Base-by-base conservation (phyloP, 1,140 invertebrate species). In the Spodoptera litura region DNA sequence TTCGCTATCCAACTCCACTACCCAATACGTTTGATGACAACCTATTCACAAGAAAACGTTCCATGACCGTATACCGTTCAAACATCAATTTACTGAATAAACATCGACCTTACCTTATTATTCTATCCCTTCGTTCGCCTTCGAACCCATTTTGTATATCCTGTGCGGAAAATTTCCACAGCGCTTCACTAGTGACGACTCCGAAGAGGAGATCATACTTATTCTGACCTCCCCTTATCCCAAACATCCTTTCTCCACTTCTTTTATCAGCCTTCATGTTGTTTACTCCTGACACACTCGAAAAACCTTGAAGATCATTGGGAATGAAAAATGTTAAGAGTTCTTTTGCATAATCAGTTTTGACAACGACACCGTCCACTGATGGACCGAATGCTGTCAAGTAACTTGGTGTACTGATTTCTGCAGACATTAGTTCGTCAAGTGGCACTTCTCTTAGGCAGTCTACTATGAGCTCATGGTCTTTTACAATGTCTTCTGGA, bases 121-220 rank as follows among this genome's bases (percentile, higher is more conserved):
- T 98, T 91, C 97, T 97, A 91, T 99, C 98, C 80, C 99, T 96
- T 78, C 98, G 95, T 79, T 98, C 97, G 66, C 97, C 97, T 86
- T 98, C 98, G 88, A 99, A 98, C n/a, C 99, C 99, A 79, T 96
- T 96, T 85, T 97, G 96, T 56, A 99, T 96, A 86, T 99, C 98
- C 77, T 96, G 96, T 35, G 97, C 96, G 11, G 97, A 97, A 87
- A 98, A 98, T 89, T 96, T 96, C 96, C 97, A 98, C 38, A 98
- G 93, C 49, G 97, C 97, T 89, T 98, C 97, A 87, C 97, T 97
- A 10, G 97, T 98, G 11, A 98, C 97, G 12, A 98, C 97, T 13
- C 97, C 97, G 87, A 98, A 98, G 62, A 98, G 91, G 56, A 98
- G 94, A 94, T 98, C 97, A 91, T 98, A 98, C 81, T 97, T 97